Conservation (phyloP, 2,113 vertebrate genomes). For the Ochotona princeps region DNA sequence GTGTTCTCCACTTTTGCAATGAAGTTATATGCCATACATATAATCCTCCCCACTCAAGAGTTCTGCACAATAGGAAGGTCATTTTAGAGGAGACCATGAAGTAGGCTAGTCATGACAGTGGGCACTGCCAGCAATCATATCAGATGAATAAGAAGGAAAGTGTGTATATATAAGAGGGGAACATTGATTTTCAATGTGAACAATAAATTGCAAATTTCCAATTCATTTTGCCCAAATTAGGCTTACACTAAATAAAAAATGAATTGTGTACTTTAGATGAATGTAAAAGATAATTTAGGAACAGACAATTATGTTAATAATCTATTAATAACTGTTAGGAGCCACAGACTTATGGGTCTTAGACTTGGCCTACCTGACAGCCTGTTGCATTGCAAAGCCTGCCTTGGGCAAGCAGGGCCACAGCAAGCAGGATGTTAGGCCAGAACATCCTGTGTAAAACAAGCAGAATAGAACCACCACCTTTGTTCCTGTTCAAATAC, state of each 20-base stretch:
- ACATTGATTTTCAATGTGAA: background rate
- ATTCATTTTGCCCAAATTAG: background rate
- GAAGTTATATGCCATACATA: background rate
- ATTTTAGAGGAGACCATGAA: background rate
- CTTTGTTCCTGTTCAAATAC: no score
- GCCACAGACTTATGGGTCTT: no score
- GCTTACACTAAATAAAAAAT: background rate
- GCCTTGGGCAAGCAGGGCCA: no score
- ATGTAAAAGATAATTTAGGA: background rate
- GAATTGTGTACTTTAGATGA: background rate
- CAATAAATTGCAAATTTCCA: background rate
- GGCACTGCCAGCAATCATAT: rapidly evolving
- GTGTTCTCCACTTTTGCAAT: background rate
- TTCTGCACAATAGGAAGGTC: background rate
- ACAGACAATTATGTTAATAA: background rate
- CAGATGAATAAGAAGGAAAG: no score
- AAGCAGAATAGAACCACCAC: no score
- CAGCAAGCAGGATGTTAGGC: no score
- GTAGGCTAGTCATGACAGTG: background rate
- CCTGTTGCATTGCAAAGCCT: no score
- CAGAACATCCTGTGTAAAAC: no score
- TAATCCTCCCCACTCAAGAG: background rate
- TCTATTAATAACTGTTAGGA: background rate
- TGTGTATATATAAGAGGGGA: no score
- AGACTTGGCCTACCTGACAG: no score